These are phyloP conservation scores for Axea sp. DNA, from an alignment of 2,888 invertebrate genomes.

Conservation along the genomic window DNA sequence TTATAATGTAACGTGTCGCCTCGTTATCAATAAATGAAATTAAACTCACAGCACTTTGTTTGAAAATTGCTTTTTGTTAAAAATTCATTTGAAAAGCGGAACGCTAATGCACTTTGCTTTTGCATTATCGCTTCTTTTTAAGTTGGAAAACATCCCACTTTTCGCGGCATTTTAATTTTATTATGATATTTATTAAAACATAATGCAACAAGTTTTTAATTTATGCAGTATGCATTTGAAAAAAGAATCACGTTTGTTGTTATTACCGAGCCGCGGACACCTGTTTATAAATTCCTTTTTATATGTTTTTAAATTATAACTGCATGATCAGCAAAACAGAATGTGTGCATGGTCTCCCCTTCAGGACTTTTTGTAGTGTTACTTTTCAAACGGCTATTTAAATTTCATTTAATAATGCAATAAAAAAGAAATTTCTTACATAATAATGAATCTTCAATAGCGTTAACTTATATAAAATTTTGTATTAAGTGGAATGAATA, in stretches of 20 bases:
- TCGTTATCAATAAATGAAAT: slow-evolving; percentile 34
- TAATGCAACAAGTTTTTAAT: no score
- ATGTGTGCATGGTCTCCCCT: no score
- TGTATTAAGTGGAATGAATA: no score
- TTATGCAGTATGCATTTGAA: slow-evolving; percentile 23
- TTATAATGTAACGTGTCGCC: slow-evolving; percentile 35
- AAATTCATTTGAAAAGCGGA: not conserved
- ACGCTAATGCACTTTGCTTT: not conserved
- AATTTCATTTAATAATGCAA: no score
- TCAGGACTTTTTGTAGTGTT: no score
- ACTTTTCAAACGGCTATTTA: no score
- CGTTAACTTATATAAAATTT: no score
- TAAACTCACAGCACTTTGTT: not conserved
- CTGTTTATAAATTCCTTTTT: slow-evolving; percentile 12
- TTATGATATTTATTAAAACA: slow-evolving; percentile 15
- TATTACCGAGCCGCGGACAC: not conserved
- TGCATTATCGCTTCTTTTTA: not conserved
- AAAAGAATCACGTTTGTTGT: slow-evolving; percentile 1
- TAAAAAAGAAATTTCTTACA: no score
- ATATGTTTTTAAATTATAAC: slow-evolving; percentile 5
- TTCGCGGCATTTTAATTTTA: not conserved
- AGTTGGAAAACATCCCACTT: no score
- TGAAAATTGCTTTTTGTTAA: not conserved
- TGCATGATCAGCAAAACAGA: slow-evolving; percentile 2
- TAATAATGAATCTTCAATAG: no score